These are phyloP conservation scores for Aquatica leii DNA, from an alignment of 2,888 invertebrate genomes.

Conservation along the genomic window DNA sequence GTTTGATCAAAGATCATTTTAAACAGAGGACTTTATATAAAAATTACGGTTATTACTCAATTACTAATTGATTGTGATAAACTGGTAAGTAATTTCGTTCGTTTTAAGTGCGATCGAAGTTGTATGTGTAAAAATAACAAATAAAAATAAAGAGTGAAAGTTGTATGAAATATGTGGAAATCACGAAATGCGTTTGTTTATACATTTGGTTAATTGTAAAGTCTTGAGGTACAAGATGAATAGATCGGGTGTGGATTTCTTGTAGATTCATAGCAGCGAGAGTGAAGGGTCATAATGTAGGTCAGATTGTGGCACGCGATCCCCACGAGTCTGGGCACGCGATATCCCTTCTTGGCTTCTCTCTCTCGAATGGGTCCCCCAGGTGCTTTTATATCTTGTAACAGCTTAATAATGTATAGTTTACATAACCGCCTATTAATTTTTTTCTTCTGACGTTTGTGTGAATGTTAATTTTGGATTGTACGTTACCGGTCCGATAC, in stretches of 20 bases:
- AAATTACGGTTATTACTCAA: too few relatives aligned
- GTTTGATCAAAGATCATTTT: too few relatives aligned
- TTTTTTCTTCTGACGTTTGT: slow-evolving; percentile 6
- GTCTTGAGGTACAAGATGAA: slow-evolving; percentile 20
- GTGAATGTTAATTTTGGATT: not conserved
- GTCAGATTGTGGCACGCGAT: slow-evolving; percentile 58
- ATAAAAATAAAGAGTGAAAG: too few relatives aligned
- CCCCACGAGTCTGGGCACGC: slow-evolving; percentile 53
- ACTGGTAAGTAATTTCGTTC: too few relatives aligned
- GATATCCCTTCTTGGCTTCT: slow-evolving; percentile 34
- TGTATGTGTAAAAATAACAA: too few relatives aligned
- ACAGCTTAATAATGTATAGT: slow-evolving; percentile 29
- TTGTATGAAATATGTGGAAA: too few relatives aligned
- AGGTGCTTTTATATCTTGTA: slow-evolving; percentile 30
- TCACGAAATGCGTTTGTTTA: too few relatives aligned
- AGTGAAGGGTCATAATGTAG: slow-evolving; percentile 58
- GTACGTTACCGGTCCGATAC: not conserved
- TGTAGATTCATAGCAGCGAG: slow-evolving; percentile 44
- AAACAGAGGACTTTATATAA: too few relatives aligned
- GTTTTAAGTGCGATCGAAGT: too few relatives aligned
- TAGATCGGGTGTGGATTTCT: slow-evolving; percentile 41
- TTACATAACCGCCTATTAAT: slow-evolving; percentile 23
- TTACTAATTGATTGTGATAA: too few relatives aligned
- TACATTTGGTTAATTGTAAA: slow-evolving; percentile 4
- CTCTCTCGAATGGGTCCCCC: slow-evolving; percentile 34